Conservation (phyloP, 2,113 vertebrate genomes). For the Etheostoma cragini region DNA sequence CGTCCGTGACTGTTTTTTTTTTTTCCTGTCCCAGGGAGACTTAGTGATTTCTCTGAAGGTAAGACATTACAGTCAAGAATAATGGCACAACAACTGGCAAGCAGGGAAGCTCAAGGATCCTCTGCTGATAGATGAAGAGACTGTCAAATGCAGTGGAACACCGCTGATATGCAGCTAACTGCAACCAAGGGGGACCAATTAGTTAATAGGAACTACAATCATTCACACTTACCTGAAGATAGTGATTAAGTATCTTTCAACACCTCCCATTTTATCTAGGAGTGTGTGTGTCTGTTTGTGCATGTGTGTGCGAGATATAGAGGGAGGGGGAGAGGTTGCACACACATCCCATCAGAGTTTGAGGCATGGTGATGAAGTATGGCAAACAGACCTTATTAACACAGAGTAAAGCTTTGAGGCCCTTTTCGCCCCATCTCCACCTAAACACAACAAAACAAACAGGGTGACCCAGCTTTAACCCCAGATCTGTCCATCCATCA, state of each 20-base stretch:
- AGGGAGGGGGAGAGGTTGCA: constrained; percentile 36
- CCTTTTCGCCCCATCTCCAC: constrained; percentile 57
- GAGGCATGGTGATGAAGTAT: constrained; percentile 77
- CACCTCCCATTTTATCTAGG: constrained; percentile 23
- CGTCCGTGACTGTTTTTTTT: constrained; percentile 1
- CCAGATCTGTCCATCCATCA: constrained; percentile 78
- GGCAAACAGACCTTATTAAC: constrained; percentile 79
- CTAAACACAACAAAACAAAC: constrained; percentile 78
- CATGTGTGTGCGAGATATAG: constrained; percentile 25
- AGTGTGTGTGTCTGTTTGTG: constrained; percentile 23
- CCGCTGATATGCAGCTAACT: constrained; percentile 45
- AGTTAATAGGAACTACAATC: constrained; percentile 58
- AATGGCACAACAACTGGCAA: constrained; percentile 22
- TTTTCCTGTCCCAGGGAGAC: constrained; percentile 13
- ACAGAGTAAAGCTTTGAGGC: constrained; percentile 57
- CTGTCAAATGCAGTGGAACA: constrained; percentile 42
- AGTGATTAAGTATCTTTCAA: constrained; percentile 65
- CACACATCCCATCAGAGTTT: constrained; percentile 61
- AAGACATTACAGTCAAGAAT: constrained; percentile 57
- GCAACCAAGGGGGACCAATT: constrained; percentile 66
- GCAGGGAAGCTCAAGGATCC: constrained; percentile 41
- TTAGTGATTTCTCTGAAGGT: constrained; percentile 38
- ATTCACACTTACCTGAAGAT: constrained; percentile 63
- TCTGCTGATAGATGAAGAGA: constrained; percentile 54
- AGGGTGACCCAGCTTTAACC: constrained; percentile 78